A percentile compares a stretch with the other conserved stretches of the same genome.
Conservation (phyloP, 2,797 vertebrate species). For the Onychomys arenicola region DNA sequence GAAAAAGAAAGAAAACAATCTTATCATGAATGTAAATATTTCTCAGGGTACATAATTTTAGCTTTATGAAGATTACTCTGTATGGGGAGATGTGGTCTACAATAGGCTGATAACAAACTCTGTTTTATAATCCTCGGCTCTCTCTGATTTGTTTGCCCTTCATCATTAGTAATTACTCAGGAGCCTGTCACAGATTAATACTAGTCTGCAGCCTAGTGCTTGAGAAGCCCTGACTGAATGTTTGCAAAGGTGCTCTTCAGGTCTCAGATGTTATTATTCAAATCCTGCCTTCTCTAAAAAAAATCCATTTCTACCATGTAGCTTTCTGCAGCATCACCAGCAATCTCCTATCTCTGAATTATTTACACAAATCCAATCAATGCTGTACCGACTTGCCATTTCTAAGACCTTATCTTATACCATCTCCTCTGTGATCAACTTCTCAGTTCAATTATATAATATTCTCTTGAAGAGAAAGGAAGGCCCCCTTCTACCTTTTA, state of each 20-base stretch:
- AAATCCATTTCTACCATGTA: not conserved
- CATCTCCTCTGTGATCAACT: conserved; percentile 2
- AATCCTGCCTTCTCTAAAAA: not conserved
- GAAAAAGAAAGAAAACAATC: not conserved
- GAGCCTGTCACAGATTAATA: not conserved
- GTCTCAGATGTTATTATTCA: conserved; percentile 2
- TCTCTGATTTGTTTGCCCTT: not conserved
- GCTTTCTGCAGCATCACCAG: not conserved
- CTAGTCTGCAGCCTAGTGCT: not conserved
- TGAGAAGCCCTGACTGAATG: not conserved
- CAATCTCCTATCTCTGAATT: conserved; percentile 24
- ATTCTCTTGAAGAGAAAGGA: not conserved
- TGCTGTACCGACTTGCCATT: not conserved
- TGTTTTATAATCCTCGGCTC: not conserved
- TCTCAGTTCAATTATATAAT: not conserved
- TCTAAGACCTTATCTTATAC: not conserved
- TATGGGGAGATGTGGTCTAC: not conserved
- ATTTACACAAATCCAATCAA: conserved; percentile 41
- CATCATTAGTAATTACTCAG: not conserved
- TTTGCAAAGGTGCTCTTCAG: not conserved
- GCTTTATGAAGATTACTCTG: not conserved
- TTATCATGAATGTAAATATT: not conserved
- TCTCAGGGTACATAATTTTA: not conserved
- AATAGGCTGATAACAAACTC: not conserved
- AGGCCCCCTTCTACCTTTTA: not conserved